These are phyloP conservation scores for Magallana ariakensis DNA, from an alignment of 1,140 invertebrate genomes.

Conservation along the genomic window DNA sequence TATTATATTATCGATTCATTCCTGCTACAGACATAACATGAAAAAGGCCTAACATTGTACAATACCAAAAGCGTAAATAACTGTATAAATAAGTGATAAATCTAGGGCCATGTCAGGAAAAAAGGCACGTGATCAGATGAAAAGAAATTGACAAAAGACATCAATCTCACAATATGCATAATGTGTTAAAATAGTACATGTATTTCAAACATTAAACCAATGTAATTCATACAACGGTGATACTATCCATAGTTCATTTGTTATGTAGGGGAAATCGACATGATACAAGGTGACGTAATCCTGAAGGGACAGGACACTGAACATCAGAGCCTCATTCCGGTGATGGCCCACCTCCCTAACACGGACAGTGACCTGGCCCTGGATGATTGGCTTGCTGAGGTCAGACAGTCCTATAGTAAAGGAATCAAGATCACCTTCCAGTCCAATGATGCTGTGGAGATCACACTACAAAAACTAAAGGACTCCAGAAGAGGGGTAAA, in stretches of 20 bases:
- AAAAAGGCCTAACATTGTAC: no score
- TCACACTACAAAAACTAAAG: slow-evolving; percentile 83
- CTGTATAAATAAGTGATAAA: no score
- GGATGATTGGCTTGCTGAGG: slow-evolving; percentile 85
- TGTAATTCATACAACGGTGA: no score
- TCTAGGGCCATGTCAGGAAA: no score
- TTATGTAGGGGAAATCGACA: slow-evolving; percentile 84
- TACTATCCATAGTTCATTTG: neutral
- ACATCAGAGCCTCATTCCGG: slow-evolving; percentile 82
- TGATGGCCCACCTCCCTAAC: slow-evolving; percentile 92
- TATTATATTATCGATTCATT: no score
- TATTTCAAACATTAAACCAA: no score
- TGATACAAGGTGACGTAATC: slow-evolving; percentile 93
- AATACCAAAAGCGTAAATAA: no score
- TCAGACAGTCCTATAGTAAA: slow-evolving; percentile 82
- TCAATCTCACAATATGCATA: no score
- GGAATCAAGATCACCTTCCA: slow-evolving; percentile 95
- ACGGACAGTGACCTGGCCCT: slow-evolving; percentile 88
- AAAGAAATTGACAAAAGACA: no score
- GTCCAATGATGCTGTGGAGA: slow-evolving; percentile 87
- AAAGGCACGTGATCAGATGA: no score
- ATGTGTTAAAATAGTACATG: no score
- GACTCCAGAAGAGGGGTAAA: slow-evolving; percentile 79
- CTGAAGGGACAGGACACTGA: slow-evolving; percentile 84
- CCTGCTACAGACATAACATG: no score